These are phyloP conservation scores for Gambelia wislizenii DNA, from an alignment of 2,797 vertebrate species.

Conservation along the genomic window DNA sequence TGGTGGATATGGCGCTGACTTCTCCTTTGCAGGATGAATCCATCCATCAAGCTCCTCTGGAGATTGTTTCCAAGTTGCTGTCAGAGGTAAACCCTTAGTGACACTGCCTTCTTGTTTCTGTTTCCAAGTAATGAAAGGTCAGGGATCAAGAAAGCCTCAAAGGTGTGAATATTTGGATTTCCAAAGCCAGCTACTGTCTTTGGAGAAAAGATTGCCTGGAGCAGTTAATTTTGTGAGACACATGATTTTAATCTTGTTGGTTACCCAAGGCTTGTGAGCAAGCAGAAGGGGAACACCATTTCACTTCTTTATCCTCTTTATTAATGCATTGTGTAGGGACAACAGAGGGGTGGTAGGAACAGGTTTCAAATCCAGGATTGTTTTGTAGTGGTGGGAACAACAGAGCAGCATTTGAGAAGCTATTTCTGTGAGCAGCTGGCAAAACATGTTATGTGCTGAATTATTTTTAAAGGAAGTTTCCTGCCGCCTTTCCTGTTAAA, in stretches of 20 bases:
- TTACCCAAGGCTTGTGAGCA: neutral
- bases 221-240: neutral
- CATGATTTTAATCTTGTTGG: neutral
- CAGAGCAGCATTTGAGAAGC: neutral
- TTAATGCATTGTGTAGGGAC: neutral
- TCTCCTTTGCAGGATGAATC: slow-evolving; percentile 98
- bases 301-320: neutral
- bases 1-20: slow-evolving; percentile 97
- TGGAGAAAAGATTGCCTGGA: neutral
- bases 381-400: neutral
- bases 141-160: no score
- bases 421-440: neutral
- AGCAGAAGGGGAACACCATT: neutral
- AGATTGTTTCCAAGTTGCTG: slow-evolving; percentile 97
- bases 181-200: neutral
- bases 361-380: no score
- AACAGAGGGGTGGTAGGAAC: neutral
- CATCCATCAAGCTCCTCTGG: slow-evolving; percentile 96
- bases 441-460: neutral
- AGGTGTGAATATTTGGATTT: neutral
- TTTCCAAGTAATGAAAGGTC: neutral
- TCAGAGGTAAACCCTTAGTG: slow-evolving; percentile 85
- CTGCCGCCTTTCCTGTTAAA: neutral
- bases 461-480: neutral
- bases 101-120: no score